Conservation (phyloP, 2,113 vertebrate species). For the Sylvilagus bachmani region DNA sequence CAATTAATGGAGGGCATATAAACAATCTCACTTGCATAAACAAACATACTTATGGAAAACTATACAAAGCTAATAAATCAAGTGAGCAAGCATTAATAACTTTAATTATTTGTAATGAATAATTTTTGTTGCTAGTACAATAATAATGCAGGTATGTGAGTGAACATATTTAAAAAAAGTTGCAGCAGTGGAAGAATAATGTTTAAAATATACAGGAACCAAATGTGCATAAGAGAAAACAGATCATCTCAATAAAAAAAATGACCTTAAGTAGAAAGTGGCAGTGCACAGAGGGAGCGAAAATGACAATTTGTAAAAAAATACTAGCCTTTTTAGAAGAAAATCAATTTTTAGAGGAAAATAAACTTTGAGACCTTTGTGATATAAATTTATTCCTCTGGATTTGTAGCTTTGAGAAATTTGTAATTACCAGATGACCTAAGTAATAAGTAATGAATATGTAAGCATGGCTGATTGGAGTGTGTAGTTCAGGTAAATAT, state of each 20-base stretch:
- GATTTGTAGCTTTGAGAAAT: background rate
- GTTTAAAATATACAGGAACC: background rate
- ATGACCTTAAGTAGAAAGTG: background rate
- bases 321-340: too few relatives aligned
- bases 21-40: background rate
- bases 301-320: background rate
- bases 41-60: background rate
- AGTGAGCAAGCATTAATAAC: background rate
- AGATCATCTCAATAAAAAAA: background rate
- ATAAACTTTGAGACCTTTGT: background rate
- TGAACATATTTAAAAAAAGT: background rate
- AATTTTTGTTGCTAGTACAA: background rate
- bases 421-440: background rate
- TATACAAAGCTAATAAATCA: background rate
- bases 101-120: background rate
- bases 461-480: background rate
- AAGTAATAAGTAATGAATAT: background rate
- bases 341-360: too few relatives aligned
- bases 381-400: background rate
- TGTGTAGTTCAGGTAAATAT: background rate
- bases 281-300: background rate
- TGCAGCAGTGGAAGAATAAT: background rate
- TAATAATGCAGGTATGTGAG: background rate
- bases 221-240: background rate
- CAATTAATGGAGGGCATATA: background rate